Percentiles rank a stretch among this genome's conserved stretches.
Conservation (phyloP, 2,113 vertebrate genomes). For the Ifrita kowaldi region DNA sequence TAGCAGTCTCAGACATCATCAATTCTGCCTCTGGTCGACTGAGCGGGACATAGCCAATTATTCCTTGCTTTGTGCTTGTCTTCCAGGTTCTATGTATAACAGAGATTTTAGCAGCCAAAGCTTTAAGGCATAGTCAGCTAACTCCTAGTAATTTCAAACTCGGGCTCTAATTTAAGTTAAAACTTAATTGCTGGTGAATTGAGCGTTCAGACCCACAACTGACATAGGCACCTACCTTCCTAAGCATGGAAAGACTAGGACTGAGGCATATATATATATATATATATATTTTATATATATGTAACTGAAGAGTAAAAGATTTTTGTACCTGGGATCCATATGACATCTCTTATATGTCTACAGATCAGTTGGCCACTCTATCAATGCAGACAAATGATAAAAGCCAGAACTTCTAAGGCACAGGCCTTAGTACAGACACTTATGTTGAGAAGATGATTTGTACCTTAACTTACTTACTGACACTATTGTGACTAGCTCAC, state of each 20-base stretch:
- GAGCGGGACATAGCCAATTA: background rate
- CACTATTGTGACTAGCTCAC: background rate
- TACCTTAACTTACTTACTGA: background rate
- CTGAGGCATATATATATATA: background rate
- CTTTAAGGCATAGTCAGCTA: background rate
- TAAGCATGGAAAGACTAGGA: background rate
- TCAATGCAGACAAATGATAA: background rate
- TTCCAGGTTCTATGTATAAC: background rate
- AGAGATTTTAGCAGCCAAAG: background rate
- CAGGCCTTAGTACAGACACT: background rate
- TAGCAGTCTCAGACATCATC: background rate
- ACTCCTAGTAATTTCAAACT: background rate
- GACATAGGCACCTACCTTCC: background rate
- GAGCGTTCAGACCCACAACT: background rate
- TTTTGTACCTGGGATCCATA: background rate
- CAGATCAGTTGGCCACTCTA: background rate
- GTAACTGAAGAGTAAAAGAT: background rate
- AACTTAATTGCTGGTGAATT: background rate
- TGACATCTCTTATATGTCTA: background rate
- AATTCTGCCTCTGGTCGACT: background rate
- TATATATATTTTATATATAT: background rate
- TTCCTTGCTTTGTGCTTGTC: background rate
- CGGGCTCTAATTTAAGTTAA: background rate
- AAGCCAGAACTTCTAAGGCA: background rate
- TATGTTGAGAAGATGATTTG: background rate